These are phyloP conservation scores for Pionites leucogaster DNA, from an alignment of 2,113 vertebrate species.

Conservation along the genomic window DNA sequence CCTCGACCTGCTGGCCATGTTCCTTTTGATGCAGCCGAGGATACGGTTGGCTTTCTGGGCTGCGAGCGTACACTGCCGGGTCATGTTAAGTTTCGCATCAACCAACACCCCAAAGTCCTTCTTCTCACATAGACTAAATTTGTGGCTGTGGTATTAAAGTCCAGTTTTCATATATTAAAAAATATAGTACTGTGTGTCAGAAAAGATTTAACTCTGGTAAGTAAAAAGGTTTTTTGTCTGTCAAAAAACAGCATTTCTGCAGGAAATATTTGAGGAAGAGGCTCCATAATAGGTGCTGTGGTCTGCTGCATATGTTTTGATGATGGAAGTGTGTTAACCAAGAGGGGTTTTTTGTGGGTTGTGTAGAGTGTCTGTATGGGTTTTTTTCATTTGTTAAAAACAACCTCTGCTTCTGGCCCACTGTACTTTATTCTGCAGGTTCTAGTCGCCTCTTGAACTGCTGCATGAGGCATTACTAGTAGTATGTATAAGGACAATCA, in stretches of 20 bases:
- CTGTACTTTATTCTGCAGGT: neutral
- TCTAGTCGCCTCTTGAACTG: neutral
- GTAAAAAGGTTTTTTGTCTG: neutral
- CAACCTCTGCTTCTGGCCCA: rapidly evolving
- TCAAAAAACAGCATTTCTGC: neutral
- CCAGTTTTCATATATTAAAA: neutral
- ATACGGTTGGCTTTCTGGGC: neutral
- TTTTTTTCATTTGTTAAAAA: neutral
- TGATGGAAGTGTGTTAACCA: neutral
- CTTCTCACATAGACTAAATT: neutral
- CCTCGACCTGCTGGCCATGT: neutral
- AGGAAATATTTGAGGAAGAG: neutral
- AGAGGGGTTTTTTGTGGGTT: rapidly evolving
- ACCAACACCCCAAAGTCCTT: neutral
- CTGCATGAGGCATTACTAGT: neutral
- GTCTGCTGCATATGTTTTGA: neutral
- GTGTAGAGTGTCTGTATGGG: neutral
- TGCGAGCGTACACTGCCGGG: neutral
- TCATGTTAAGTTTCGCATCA: neutral
- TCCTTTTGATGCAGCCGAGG: neutral
- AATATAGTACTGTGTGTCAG: neutral
- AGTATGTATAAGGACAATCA: neutral
- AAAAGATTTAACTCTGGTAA: neutral
- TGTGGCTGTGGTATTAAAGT: neutral
- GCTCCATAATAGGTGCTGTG: neutral